phyloP scores from a whole-genome alignment of 2,888 invertebrate genomes.

The Ecliptopera silaceata region DNA sequence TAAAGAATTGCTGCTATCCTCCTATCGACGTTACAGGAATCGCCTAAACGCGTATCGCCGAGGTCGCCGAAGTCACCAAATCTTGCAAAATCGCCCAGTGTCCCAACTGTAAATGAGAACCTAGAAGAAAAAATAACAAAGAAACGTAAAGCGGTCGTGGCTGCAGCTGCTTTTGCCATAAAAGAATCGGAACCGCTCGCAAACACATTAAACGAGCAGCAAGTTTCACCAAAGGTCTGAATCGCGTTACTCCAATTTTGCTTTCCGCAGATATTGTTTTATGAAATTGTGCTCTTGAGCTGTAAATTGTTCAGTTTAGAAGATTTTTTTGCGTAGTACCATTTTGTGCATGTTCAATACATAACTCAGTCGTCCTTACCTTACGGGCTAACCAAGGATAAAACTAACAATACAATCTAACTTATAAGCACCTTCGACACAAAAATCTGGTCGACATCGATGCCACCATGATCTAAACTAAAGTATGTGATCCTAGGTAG shows the following conservation, averaged over 20 bases:
- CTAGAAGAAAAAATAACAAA: conserved; percentile 64
- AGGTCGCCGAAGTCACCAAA: conserved; percentile 4
- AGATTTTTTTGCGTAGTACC: conserved; percentile 1
- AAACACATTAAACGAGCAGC: neutral
- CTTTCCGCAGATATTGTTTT: neutral
- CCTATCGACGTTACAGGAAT: conserved; percentile 15
- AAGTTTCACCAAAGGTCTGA: conserved; percentile 15
- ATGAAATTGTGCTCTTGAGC: neutral
- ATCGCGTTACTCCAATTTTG: neutral
- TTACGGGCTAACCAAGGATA: neutral
- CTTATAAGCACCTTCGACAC: neutral
- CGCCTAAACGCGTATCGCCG: conserved; percentile 7
- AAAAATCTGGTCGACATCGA: neutral
- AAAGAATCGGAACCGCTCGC: conserved; percentile 39
- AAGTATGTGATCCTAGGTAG: neutral
- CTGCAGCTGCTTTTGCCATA: conserved; percentile 51
- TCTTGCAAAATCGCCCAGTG: neutral
- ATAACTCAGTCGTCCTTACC: neutral
- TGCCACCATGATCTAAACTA: neutral
- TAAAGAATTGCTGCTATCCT: neutral
- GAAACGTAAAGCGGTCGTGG: conserved; percentile 67
- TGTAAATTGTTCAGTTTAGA: conserved; percentile 1
- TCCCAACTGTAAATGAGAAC: neutral
- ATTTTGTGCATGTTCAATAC: conserved; percentile 9
- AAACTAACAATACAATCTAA: neutral